These are phyloP conservation scores for Caenorhabditis japonica DNA, from an alignment of 2,888 invertebrate species.

Conservation along the genomic window DNA sequence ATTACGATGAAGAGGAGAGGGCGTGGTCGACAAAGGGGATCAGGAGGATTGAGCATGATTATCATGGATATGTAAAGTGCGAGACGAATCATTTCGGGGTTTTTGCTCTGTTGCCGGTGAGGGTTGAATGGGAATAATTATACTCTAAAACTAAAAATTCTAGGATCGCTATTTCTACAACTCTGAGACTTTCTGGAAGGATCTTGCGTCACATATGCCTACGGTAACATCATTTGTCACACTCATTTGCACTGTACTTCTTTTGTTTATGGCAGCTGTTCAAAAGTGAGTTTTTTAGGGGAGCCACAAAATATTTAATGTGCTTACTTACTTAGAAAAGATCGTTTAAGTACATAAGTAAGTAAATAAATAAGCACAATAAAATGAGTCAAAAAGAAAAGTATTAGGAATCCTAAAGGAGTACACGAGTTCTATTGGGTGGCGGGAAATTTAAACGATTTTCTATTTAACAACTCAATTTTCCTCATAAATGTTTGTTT, in stretches of 20 bases:
- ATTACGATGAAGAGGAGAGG: constrained; percentile 68
- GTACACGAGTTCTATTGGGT: too few relatives aligned
- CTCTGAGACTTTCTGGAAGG: constrained; percentile 51
- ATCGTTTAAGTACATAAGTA: background rate
- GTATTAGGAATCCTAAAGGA: too few relatives aligned
- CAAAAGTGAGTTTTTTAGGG: constrained; percentile 60
- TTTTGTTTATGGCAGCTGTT: constrained; percentile 71
- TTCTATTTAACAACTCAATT: too few relatives aligned
- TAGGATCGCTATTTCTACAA: constrained; percentile 66
- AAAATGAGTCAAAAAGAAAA: too few relatives aligned
- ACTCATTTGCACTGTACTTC: constrained; percentile 58
- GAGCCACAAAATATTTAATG: background rate
- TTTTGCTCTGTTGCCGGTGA: constrained; percentile 71
- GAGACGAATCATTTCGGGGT: constrained; percentile 71
- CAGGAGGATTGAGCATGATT: constrained; percentile 52
- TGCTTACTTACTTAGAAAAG: background rate
- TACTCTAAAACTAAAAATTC: too few relatives aligned
- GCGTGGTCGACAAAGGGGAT: constrained; percentile 74
- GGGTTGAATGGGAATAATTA: too few relatives aligned
- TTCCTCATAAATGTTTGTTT: too few relatives aligned
- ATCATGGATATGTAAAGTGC: constrained; percentile 71
- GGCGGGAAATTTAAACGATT: too few relatives aligned
- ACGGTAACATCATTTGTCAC: constrained; percentile 67
- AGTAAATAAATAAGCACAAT: constrained; percentile 1
- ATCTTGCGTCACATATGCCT: constrained; percentile 64